Conservation (phyloP, 1,140 invertebrate genomes). For the Lucilia cuprina region DNA sequence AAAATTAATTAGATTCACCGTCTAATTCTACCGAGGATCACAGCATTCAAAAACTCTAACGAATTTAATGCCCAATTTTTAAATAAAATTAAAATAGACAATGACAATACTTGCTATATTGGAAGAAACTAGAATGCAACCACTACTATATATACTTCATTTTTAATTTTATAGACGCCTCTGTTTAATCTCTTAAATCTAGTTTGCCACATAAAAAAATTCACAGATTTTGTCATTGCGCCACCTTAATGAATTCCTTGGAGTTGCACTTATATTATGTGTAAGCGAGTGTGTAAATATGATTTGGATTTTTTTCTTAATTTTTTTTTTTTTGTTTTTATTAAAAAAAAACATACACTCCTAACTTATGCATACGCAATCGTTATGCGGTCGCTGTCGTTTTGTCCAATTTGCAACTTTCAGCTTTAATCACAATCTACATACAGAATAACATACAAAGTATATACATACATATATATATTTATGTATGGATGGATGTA, state of each 20-base stretch:
- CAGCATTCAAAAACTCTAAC: too few species aligned
- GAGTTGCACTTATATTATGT: conserved; percentile 18
- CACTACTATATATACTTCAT: too few species aligned
- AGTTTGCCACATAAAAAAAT: conserved; percentile 15
- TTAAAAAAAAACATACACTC: neutral
- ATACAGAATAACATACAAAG: neutral
- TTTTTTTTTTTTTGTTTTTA: neutral
- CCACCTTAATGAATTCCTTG: conserved; percentile 27
- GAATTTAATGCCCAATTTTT: too few species aligned
- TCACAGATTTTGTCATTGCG: conserved; percentile 16
- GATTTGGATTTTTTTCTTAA: neutral
- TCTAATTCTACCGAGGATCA: too few species aligned
- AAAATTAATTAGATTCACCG: too few species aligned
- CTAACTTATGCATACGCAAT: neutral
- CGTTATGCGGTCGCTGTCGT: conserved; percentile 3
- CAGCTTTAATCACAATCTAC: conserved; percentile 14
- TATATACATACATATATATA: neutral
- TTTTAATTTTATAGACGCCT: neutral
- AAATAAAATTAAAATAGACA: too few species aligned
- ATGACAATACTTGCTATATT: too few species aligned
- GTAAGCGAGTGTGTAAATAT: neutral
- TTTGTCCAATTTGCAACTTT: conserved; percentile 28
- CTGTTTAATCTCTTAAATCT: neutral
- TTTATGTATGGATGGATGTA: neutral
- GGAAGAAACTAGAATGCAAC: too few species aligned